A percentile compares a stretch with the other conserved stretches of the same genome.
phyloP scores from a whole-genome alignment of 1,140 invertebrate genomes.

The Panagrolaimus sp. region DNA sequence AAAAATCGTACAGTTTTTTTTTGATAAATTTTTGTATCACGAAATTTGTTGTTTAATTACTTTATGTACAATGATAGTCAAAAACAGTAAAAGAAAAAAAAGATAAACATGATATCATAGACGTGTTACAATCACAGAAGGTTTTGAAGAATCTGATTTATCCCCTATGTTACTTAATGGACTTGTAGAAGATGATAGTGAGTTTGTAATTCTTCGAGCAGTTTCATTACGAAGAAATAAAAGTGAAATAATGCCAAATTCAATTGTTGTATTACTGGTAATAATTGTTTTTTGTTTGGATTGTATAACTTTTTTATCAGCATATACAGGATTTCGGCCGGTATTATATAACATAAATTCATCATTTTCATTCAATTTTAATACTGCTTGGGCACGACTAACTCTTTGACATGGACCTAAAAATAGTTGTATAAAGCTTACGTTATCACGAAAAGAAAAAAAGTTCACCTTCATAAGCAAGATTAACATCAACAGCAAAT shows the following conservation, averaged over 20 bases:
- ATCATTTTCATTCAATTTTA: not conserved
- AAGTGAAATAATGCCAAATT: not conserved
- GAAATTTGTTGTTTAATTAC: no score
- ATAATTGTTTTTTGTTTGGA: not conserved
- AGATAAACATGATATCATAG: no score
- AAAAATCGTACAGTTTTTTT: no score
- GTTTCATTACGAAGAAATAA: conserved; percentile 7
- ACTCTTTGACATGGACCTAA: not conserved
- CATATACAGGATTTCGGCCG: not conserved
- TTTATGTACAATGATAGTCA: no score
- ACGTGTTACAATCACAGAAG: no score
- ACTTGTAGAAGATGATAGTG: no score
- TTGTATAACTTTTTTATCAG: not conserved
- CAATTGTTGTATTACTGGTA: not conserved
- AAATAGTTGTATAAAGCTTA: not conserved
- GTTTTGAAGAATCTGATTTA: no score
- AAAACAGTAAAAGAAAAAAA: no score
- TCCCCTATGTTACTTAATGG: no score
- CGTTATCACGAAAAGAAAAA: not conserved
- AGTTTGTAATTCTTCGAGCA: no score
- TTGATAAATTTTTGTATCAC: no score
- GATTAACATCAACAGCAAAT: not conserved
- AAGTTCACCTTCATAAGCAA: not conserved
- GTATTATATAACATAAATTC: not conserved
- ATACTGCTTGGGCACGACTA: not conserved